Evolutionary conservation across 2,113 vertebrate species (phyloP).

Genomic region (Hemibagrus wyckioides): DNA sequence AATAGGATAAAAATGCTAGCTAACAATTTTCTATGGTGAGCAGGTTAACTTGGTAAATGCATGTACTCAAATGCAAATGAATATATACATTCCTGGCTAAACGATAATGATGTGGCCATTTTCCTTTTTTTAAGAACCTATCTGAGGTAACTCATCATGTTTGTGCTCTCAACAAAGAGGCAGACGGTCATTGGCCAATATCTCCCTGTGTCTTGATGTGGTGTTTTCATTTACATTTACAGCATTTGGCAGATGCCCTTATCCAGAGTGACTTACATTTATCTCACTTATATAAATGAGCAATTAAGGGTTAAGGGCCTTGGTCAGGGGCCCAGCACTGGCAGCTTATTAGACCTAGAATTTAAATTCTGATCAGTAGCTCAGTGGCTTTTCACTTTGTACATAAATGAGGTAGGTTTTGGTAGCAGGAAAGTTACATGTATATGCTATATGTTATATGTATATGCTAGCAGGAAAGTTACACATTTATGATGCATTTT

Average conservation of each 20-base stretch:
- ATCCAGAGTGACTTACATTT: too few species aligned
- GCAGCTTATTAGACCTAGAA: too few species aligned
- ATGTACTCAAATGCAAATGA: not conserved
- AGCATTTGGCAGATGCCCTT: too few species aligned
- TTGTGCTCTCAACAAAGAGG: not conserved
- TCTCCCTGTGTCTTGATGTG: not conserved
- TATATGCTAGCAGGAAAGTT: too few species aligned
- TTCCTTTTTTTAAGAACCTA: not conserved
- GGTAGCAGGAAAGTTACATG: not conserved
- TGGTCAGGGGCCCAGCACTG: too few species aligned
- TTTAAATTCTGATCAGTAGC: too few species aligned
- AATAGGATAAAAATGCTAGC: conserved; percentile 1
- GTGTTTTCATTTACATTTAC: not conserved
- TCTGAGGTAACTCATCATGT: not conserved
- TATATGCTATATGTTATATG: not conserved
- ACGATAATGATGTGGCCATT: not conserved
- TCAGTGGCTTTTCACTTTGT: too few species aligned
- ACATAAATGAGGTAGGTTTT: too few species aligned
- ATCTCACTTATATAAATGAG: too few species aligned
- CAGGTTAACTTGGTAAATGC: not conserved
- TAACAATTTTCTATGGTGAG: not conserved
- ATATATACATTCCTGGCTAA: not conserved
- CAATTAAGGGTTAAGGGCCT: too few species aligned
- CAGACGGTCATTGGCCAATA: not conserved
- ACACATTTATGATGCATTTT: too few species aligned